phyloP scores from a whole-genome alignment of 2,113 vertebrate genomes.

The Verasper variegatus region DNA sequence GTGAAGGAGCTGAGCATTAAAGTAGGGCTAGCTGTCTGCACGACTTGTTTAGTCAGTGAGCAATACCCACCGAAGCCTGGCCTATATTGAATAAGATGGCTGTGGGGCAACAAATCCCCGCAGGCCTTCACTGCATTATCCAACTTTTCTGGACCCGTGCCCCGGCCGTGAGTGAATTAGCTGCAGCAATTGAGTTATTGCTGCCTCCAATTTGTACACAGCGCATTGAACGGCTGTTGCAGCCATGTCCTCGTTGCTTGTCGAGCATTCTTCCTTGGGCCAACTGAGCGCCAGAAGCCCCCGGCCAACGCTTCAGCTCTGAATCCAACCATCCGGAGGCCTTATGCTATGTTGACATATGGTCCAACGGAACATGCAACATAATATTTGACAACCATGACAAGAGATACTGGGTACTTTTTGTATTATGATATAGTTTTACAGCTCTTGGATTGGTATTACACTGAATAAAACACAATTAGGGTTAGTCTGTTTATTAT shows the following conservation, averaged over 20 bases:
- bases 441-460: neutral
- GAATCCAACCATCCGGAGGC: conserved; percentile 24
- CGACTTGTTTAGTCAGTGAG: conserved; percentile 78
- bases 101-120: conserved; percentile 82
- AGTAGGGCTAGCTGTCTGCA: conserved; percentile 73
- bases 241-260: conserved; percentile 66
- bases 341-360: conserved; percentile 34
- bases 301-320: conserved; percentile 33
- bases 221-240: conserved; percentile 77
- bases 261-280: conserved; percentile 60
- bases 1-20: conserved; percentile 69
- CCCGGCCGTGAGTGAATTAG: conserved; percentile 82
- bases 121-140: conserved; percentile 81
- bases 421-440: conserved; percentile 7
- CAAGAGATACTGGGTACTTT: neutral
- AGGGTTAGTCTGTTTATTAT: too few relatives aligned
- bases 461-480: neutral
- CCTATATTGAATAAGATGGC: conserved; percentile 82
- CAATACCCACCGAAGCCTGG: conserved; percentile 77
- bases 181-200: conserved; percentile 84
- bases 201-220: conserved; percentile 83
- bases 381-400: conserved; percentile 29
- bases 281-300: conserved; percentile 49
- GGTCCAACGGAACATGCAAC: conserved; percentile 28
- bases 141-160: conserved; percentile 82